Evolutionary conservation across 1,140 invertebrate species (phyloP).

Genomic region (Drosophila sp.): DNA sequence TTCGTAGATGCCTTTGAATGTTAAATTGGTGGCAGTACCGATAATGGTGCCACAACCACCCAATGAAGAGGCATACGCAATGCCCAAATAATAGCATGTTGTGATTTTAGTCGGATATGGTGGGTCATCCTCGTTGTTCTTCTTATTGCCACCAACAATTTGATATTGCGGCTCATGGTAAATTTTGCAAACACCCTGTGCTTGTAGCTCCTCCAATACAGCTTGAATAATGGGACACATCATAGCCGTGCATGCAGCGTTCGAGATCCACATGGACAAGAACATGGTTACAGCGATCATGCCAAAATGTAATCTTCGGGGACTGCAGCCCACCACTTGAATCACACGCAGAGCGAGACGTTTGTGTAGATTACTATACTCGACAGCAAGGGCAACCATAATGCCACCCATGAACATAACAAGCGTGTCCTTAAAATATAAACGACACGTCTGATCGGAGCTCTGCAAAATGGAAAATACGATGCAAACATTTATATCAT

Average conservation of each 20-base stretch:
- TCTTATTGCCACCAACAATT: slow-evolving; percentile 83
- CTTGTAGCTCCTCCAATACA: slow-evolving; percentile 88
- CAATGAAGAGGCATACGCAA: slow-evolving; percentile 91
- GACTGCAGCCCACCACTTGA: slow-evolving; percentile 90
- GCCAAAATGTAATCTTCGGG: slow-evolving; percentile 88
- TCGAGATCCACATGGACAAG: slow-evolving; percentile 93
- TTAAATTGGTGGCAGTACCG: slow-evolving; percentile 94
- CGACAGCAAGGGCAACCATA: slow-evolving; percentile 92
- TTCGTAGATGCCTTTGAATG: slow-evolving; percentile 90
- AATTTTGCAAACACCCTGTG: slow-evolving; percentile 87
- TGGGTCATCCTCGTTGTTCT: slow-evolving; percentile 83
- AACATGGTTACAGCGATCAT: slow-evolving; percentile 91
- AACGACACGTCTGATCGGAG: slow-evolving; percentile 86
- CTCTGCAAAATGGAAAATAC: slow-evolving; percentile 60
- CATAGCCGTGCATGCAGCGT: slow-evolving; percentile 93
- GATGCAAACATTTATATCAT: not conserved
- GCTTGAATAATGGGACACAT: slow-evolving; percentile 93
- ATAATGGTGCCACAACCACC: slow-evolving; percentile 94
- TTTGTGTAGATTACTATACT: slow-evolving; percentile 92
- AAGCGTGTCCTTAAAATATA: slow-evolving; percentile 93
- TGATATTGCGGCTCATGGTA: slow-evolving; percentile 84
- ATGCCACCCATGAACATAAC: slow-evolving; percentile 93
- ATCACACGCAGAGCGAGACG: slow-evolving; percentile 92
- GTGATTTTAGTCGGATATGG: slow-evolving; percentile 87
- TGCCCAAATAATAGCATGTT: slow-evolving; percentile 89